Evolutionary conservation across 2,113 vertebrate species (phyloP).

Genomic region (Callionymus lyra): DNA sequence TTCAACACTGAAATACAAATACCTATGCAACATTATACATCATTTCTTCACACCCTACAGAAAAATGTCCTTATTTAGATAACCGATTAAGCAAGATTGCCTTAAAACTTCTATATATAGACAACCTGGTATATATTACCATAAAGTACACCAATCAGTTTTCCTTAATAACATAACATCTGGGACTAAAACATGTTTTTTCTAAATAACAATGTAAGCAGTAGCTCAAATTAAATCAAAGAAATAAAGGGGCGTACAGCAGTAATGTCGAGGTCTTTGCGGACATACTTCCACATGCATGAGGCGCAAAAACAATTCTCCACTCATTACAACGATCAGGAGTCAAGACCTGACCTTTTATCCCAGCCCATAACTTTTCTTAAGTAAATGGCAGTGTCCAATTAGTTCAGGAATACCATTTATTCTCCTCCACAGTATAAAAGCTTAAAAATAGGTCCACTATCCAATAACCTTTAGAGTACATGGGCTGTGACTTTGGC

Average conservation of each 20-base stretch:
- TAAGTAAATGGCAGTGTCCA: slow-evolving; percentile 44
- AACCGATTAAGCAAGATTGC: too few relatives aligned
- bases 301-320: slow-evolving; percentile 10
- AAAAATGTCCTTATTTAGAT: too few relatives aligned
- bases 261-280: not conserved
- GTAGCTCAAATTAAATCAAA: too few relatives aligned
- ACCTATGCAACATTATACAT: too few relatives aligned
- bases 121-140: too few relatives aligned
- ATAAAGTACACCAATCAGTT: too few relatives aligned
- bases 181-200: too few relatives aligned
- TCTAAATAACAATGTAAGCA: too few relatives aligned
- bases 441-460: slow-evolving; percentile 41
- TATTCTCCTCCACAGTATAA: slow-evolving; percentile 25
- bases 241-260: not conserved
- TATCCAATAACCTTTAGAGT: slow-evolving; percentile 59
- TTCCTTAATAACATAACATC: too few relatives aligned
- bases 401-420: slow-evolving; percentile 52
- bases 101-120: too few relatives aligned
- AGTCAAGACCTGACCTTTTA: slow-evolving; percentile 33
- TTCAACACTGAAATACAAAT: too few relatives aligned
- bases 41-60: too few relatives aligned
- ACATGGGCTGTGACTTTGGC: slow-evolving; percentile 58
- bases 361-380: slow-evolving; percentile 16
- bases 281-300: not conserved
- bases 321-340: slow-evolving; percentile 38